Conservation (phyloP, 1,140 invertebrate species). For the Ectropis grisescens region DNA sequence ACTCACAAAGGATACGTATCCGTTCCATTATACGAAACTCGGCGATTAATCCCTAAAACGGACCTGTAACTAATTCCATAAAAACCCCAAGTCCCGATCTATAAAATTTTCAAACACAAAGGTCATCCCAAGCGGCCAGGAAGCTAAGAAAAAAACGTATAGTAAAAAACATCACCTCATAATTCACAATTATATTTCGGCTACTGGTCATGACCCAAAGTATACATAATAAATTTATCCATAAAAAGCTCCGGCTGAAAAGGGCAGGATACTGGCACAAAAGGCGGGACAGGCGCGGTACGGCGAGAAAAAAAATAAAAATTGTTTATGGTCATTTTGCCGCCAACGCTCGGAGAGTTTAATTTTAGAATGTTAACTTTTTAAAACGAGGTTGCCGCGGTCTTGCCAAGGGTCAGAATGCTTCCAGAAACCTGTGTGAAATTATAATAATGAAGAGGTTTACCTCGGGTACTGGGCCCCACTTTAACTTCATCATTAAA, state of each 20-base stretch:
- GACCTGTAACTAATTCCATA: conserved; percentile 41
- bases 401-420: not conserved
- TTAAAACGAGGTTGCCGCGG: conserved; percentile 22
- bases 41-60: conserved; percentile 33
- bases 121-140: conserved; percentile 53
- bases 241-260: conserved; percentile 63
- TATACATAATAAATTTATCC: conserved; percentile 65
- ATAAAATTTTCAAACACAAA: conserved; percentile 50
- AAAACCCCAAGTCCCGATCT: conserved; percentile 36
- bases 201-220: conserved; percentile 64
- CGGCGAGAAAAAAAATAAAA: conserved; percentile 38
- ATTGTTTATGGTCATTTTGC: conserved; percentile 62
- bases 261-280: conserved; percentile 58
- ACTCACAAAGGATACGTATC: conserved; percentile 27
- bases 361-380: conserved; percentile 44
- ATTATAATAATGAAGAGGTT: too few species aligned
- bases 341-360: conserved; percentile 52
- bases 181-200: conserved; percentile 67
- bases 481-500: not conserved
- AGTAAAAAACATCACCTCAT: conserved; percentile 44
- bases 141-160: conserved; percentile 31
- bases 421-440: too few species aligned
- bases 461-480: too few species aligned
- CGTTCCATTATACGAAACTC: conserved; percentile 28
- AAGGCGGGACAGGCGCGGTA: conserved; percentile 31